A percentile compares a stretch with the other conserved stretches of the same genome.
These are phyloP conservation scores for Thalpophila matura DNA, from an alignment of 2,888 invertebrate species.

Conservation along the genomic window DNA sequence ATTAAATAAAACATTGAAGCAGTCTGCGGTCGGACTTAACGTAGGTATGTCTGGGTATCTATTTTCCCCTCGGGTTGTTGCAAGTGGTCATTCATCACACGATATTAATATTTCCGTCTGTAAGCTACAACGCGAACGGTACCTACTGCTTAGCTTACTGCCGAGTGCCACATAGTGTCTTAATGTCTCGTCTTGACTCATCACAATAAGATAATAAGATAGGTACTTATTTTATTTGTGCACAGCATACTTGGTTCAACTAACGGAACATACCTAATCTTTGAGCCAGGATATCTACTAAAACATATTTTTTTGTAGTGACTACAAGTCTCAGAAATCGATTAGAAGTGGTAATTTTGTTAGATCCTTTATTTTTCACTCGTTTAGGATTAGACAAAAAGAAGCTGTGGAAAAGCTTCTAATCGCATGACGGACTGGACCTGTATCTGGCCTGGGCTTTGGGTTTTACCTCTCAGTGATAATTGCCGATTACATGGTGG, in stretches of 20 bases:
- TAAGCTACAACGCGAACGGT: slow-evolving; percentile 62
- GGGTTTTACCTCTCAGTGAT: slow-evolving; percentile 10
- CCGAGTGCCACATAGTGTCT: slow-evolving; percentile 31
- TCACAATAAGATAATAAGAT: slow-evolving; percentile 45
- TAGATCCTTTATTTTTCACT: slow-evolving; percentile 20
- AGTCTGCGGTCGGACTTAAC: slow-evolving; percentile 19
- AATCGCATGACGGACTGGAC: slow-evolving; percentile 22
- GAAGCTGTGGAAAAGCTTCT: slow-evolving; percentile 8
- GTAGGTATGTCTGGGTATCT: slow-evolving; percentile 32
- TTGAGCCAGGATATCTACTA: slow-evolving; percentile 17
- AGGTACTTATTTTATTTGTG: slow-evolving; percentile 41
- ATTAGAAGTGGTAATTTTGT: slow-evolving; percentile 10
- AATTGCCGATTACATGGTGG: slow-evolving; percentile 8
- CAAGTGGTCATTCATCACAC: slow-evolving; percentile 55
- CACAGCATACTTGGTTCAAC: slow-evolving; percentile 22
- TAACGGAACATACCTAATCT: slow-evolving; percentile 51
- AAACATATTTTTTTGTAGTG: slow-evolving; percentile 18
- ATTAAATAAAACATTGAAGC: slow-evolving; percentile 50
- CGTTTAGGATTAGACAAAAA: slow-evolving; percentile 26
- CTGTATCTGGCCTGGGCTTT: slow-evolving; percentile 19
- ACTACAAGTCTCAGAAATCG: slow-evolving; percentile 2
- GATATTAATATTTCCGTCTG: slow-evolving; percentile 66
- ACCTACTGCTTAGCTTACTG: slow-evolving; percentile 35
- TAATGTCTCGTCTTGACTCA: slow-evolving; percentile 24
- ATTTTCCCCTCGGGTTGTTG: slow-evolving; percentile 53